Conservation (phyloP, 2,113 vertebrate genomes). For the Suricata suricatta region DNA sequence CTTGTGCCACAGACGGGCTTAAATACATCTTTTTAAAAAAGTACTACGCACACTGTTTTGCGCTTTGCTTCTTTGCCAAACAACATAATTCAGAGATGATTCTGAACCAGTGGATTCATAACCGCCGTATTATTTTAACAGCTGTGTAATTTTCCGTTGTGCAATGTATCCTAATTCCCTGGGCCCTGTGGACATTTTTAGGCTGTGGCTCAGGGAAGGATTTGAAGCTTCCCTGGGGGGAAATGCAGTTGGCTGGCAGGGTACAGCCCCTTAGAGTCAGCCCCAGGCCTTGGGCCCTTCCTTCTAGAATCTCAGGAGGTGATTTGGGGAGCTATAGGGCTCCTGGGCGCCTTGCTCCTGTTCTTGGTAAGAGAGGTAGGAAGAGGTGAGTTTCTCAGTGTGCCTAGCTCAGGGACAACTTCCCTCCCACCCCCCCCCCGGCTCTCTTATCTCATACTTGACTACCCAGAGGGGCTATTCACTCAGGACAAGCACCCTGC, state of each 20-base stretch:
- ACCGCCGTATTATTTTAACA: background rate
- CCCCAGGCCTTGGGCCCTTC: background rate
- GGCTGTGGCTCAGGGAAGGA: background rate
- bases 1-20: background rate
- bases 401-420: background rate
- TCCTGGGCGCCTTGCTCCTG: conserved; percentile 30
- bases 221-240: background rate
- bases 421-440: accelerated
- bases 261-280: background rate
- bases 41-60: background rate
- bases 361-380: conserved; percentile 25
- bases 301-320: background rate
- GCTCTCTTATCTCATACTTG: background rate
- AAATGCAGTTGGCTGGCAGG: background rate
- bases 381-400: background rate
- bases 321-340: background rate
- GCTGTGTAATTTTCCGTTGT: background rate
- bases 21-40: background rate
- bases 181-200: background rate
- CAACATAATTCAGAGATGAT: conserved; percentile 18
- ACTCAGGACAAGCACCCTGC: background rate
- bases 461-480: background rate
- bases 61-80: background rate
- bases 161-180: background rate
- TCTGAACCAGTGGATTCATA: background rate